Percentiles rank a stretch among this genome's conserved stretches.
phyloP scores from a whole-genome alignment of 1,140 invertebrate species.

The Acromyrmex echinatior region DNA sequence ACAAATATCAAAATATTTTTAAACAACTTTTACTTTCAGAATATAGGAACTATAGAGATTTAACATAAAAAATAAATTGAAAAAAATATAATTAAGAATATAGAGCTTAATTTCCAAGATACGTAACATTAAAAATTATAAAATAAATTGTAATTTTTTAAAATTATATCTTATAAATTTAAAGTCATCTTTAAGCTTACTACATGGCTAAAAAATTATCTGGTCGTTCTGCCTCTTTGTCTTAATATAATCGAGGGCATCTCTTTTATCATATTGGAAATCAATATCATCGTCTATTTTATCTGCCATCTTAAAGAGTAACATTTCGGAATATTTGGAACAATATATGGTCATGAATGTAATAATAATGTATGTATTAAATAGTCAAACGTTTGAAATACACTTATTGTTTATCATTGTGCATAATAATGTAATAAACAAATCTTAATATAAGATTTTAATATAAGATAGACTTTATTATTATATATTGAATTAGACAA shows the following conservation, averaged over 20 bases:
- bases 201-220: conserved; percentile 1
- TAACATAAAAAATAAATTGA: not conserved
- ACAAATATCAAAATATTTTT: conserved; percentile 7
- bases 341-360: not conserved
- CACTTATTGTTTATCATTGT: not conserved
- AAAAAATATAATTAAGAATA: not conserved
- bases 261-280: conserved; percentile 14
- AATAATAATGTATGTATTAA: not conserved
- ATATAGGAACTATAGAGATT: not conserved
- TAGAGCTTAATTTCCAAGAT: not conserved
- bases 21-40: not conserved
- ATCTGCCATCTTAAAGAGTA: conserved; percentile 24
- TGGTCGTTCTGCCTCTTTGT: not conserved
- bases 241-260: conserved; percentile 4
- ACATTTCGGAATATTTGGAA: conserved; percentile 18
- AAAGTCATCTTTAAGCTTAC: not conserved
- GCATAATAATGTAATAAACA: not conserved
- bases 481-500: not conserved
- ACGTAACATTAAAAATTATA: conserved; percentile 11
- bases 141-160: not conserved
- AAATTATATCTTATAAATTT: conserved; percentile 3
- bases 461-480: not conserved
- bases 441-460: not conserved
- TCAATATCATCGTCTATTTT: conserved; percentile 12
- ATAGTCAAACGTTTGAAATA: not conserved